Percentiles rank a stretch among this genome's conserved stretches.
Conservation (phyloP, 2,888 invertebrate genomes). For the Acleris laterana region DNA sequence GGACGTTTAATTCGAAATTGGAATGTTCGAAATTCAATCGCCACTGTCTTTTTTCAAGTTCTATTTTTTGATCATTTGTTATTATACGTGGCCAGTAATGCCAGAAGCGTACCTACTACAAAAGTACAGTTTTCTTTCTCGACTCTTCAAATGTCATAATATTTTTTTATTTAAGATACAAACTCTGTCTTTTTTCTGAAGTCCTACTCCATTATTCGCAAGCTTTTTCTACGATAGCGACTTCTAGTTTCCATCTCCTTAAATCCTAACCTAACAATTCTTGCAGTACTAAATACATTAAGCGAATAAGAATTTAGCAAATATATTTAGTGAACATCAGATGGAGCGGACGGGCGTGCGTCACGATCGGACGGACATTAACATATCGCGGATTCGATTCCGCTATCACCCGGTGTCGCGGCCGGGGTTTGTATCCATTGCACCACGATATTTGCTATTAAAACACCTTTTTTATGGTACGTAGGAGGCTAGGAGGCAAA, state of each 20-base stretch:
- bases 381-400: conserved; percentile 79
- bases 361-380: conserved; percentile 81
- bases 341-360: conserved; percentile 79
- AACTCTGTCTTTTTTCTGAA: neutral
- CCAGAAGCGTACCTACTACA: too few relatives aligned
- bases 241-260: too few relatives aligned
- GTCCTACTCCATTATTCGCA: neutral
- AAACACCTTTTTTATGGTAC: neutral
- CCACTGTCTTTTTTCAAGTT: neutral
- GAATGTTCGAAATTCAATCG: conserved; percentile 31
- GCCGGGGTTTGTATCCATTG: conserved; percentile 43
- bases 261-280: neutral
- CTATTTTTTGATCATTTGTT: too few relatives aligned
- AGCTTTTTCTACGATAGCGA: too few relatives aligned
- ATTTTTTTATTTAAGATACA: neutral
- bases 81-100: too few relatives aligned
- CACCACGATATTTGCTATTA: conserved; percentile 16
- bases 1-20: conserved; percentile 27
- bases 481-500: too few relatives aligned
- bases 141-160: neutral
- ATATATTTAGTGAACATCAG: conserved; percentile 46
- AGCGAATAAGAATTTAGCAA: conserved; percentile 27
- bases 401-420: conserved; percentile 56
- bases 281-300: conserved; percentile 8
- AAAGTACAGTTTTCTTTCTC: too few relatives aligned